Percentiles rank a stretch among this genome's conserved stretches.
Conservation (phyloP, 2,888 invertebrate species). For the Hemicrepidius hirtus region DNA sequence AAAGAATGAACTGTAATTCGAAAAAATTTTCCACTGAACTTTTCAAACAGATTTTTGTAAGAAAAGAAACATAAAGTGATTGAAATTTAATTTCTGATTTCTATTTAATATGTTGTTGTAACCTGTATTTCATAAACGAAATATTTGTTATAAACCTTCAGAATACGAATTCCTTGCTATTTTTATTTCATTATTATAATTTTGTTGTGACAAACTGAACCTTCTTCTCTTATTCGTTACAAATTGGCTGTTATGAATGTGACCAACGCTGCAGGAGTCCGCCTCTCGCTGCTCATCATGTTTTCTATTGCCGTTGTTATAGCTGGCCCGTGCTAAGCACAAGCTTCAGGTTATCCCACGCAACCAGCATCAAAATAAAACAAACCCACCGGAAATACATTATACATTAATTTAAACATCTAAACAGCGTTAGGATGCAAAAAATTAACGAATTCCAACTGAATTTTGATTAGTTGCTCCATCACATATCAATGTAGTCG, state of each 20-base stretch:
- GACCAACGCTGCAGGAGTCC: conserved; percentile 59
- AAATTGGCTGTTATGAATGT: conserved; percentile 61
- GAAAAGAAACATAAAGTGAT: no score
- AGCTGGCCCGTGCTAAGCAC: conserved; percentile 65
- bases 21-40: no score
- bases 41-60: no score
- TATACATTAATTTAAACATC: conserved; percentile 54
- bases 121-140: neutral
- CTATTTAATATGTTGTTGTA: neutral
- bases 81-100: no score
- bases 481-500: conserved; percentile 27
- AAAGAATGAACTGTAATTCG: no score
- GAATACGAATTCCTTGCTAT: conserved; percentile 15
- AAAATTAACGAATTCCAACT: conserved; percentile 46
- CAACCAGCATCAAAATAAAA: conserved; percentile 64
- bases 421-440: conserved; percentile 48
- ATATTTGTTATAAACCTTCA: neutral
- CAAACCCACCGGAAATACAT: conserved; percentile 66
- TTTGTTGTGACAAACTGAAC: conserved; percentile 43
- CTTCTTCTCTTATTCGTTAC: conserved; percentile 54
- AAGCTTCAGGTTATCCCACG: conserved; percentile 65
- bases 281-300: conserved; percentile 54
- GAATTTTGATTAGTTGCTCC: conserved; percentile 41
- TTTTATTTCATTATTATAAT: conserved; percentile 41
- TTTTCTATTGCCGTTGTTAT: conserved; percentile 56